A percentile compares a stretch with the other conserved stretches of the same genome.
phyloP scores from a whole-genome alignment of 2,113 vertebrate genomes.

The Labeo catla region DNA sequence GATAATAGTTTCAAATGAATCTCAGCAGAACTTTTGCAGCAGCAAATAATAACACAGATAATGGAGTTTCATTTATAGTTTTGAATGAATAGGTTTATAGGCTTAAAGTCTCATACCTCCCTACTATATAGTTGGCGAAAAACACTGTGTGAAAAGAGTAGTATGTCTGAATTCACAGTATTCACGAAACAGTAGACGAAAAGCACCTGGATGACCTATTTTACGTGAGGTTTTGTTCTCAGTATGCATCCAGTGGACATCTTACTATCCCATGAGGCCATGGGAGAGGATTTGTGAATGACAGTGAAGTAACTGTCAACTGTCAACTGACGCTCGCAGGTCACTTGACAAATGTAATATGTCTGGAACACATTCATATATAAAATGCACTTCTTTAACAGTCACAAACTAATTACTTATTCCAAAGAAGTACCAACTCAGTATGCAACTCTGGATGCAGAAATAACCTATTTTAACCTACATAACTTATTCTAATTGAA shows the following conservation, averaged over 20 bases:
- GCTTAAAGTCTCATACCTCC: no score
- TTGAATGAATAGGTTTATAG: no score
- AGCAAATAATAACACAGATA: not conserved
- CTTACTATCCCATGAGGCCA: not conserved
- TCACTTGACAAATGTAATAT: not conserved
- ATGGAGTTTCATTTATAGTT: not conserved
- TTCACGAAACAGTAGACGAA: no score
- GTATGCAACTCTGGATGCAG: no score
- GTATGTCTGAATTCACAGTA: no score
- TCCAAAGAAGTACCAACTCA: no score
- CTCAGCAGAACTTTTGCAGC: no score
- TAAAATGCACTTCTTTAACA: not conserved
- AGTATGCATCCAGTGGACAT: not conserved
- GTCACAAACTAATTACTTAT: no score
- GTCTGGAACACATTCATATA: not conserved
- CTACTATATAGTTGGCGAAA: no score
- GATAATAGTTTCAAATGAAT: no score
- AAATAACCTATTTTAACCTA: no score
- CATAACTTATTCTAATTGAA: not conserved
- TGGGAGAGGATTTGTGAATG: not conserved
- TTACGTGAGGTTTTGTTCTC: not conserved
- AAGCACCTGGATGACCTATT: not conserved
- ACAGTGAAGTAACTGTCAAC: not conserved
- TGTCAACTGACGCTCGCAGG: not conserved
- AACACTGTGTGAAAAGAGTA: no score